phyloP scores from a whole-genome alignment of 2,113 vertebrate genomes.

The Serilophus lunatus region DNA sequence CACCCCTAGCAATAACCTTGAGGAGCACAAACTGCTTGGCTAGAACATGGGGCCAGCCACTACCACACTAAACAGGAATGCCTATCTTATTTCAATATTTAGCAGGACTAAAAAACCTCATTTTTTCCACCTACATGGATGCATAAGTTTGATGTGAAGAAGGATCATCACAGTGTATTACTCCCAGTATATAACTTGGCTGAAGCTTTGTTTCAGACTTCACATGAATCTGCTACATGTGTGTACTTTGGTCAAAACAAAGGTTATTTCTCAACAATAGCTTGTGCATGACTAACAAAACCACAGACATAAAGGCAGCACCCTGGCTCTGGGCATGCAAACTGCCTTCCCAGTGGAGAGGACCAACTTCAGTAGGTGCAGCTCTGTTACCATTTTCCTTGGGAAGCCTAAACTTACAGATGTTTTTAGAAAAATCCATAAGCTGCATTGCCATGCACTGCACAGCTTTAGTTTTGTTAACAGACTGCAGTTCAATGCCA shows the following conservation, averaged over 20 bases:
- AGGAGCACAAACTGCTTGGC: neutral
- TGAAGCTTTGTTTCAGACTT: neutral
- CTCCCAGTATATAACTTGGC: neutral
- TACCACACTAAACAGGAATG: neutral
- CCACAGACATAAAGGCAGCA: neutral
- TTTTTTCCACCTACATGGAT: neutral
- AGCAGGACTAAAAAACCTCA: neutral
- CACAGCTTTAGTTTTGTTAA: neutral
- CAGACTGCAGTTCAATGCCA: neutral
- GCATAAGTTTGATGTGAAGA: neutral
- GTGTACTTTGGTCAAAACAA: neutral
- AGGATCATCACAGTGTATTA: neutral
- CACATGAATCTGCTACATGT: neutral
- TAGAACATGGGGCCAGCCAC: neutral
- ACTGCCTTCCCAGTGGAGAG: neutral
- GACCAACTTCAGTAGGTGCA: neutral
- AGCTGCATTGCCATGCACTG: neutral
- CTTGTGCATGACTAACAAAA: neutral
- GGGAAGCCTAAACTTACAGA: neutral
- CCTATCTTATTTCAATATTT: neutral
- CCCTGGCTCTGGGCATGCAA: neutral
- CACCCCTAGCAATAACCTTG: neutral
- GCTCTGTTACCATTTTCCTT: neutral
- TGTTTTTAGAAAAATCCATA: constrained; percentile 3
- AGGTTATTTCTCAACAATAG: neutral